These are phyloP conservation scores for Gyps fulvus DNA, from an alignment of 2,113 vertebrate genomes.

Conservation along the genomic window DNA sequence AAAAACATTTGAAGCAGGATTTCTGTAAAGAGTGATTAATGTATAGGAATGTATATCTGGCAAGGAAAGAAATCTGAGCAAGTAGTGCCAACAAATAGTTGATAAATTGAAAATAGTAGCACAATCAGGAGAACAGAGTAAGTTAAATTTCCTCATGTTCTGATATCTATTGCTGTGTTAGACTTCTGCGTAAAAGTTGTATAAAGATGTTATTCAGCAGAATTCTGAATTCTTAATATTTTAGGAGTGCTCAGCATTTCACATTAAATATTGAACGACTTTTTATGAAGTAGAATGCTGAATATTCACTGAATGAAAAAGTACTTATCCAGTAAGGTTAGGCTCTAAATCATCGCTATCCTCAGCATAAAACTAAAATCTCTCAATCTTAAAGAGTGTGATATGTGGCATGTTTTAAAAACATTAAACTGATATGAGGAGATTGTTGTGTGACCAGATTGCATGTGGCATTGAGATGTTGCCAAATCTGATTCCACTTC, in stretches of 20 bases:
- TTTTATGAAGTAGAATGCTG: neutral
- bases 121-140: neutral
- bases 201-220: neutral
- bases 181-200: neutral
- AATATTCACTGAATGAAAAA: neutral
- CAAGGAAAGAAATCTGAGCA: neutral
- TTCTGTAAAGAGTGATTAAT: neutral
- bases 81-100: neutral
- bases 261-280: neutral
- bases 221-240: neutral
- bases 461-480: slow-evolving; percentile 22
- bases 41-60: neutral
- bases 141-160: neutral
- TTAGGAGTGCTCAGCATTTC: neutral
- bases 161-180: neutral
- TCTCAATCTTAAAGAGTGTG: neutral
- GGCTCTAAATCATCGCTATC: neutral
- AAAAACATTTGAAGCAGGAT: neutral
- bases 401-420: neutral
- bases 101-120: neutral
- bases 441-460: neutral
- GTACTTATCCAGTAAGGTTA: neutral
- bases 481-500: slow-evolving; percentile 47
- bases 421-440: neutral
- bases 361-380: neutral